Conservation (phyloP, 1,140 invertebrate species). For the Drosophila lowei region DNA sequence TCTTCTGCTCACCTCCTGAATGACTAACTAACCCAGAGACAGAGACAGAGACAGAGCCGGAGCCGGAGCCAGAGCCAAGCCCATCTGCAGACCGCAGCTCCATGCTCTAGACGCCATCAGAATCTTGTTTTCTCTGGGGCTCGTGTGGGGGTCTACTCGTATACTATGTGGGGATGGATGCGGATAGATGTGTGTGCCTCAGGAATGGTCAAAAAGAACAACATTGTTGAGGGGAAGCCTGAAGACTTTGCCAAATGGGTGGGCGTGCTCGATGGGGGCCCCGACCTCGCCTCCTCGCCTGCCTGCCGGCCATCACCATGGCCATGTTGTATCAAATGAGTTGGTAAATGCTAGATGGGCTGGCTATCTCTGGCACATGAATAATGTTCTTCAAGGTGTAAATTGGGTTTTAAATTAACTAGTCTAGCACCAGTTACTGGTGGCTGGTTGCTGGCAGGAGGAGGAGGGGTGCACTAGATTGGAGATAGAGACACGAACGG, state of each 20-base stretch:
- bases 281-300: conserved; percentile 4
- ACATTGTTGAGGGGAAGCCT: neutral
- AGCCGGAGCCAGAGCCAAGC: conserved; percentile 23
- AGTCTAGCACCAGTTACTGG: conserved; percentile 1
- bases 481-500: neutral
- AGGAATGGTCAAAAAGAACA: conserved; percentile 24
- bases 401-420: conserved; percentile 48
- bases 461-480: no score
- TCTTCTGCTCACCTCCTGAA: conserved; percentile 17
- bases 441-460: no score
- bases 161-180: no score
- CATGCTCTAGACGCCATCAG: conserved; percentile 29
- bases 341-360: conserved; percentile 28
- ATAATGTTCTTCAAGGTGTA: conserved; percentile 52
- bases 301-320: neutral
- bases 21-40: conserved; percentile 44
- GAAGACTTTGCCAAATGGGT: conserved; percentile 39
- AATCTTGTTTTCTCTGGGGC: conserved; percentile 39
- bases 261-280: conserved; percentile 13
- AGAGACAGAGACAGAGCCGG: conserved; percentile 14
- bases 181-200: neutral
- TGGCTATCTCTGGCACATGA: conserved; percentile 36
- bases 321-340: conserved; percentile 32
- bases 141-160: no score
- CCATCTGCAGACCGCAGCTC: conserved; percentile 44